Conservation (phyloP, 1,140 invertebrate species). For the Diplogasteroides magnus region DNA sequence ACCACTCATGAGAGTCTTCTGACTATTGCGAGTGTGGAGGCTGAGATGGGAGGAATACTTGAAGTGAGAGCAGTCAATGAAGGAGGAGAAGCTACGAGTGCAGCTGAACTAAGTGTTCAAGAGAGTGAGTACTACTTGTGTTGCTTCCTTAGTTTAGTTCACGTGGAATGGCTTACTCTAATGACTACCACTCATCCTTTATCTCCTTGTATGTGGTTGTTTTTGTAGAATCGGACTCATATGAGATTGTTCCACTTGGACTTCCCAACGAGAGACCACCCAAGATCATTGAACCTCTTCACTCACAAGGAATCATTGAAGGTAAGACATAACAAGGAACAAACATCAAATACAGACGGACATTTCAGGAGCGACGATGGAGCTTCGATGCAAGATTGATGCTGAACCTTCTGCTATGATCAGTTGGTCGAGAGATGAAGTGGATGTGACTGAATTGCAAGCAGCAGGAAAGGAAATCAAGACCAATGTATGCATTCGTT, state of each 20-base stretch:
- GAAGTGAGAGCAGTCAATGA: slow-evolving; percentile 19
- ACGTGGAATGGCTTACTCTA: not conserved
- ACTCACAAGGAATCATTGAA: slow-evolving; percentile 19
- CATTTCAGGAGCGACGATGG: slow-evolving; percentile 19
- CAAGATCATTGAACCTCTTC: slow-evolving; percentile 28
- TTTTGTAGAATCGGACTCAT: slow-evolving; percentile 11
- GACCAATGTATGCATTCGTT: slow-evolving; percentile 16
- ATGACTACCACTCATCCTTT: too few relatives aligned
- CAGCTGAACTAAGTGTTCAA: slow-evolving; percentile 20
- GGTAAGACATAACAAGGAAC: slow-evolving; percentile 2
- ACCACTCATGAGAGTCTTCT: slow-evolving; percentile 18
- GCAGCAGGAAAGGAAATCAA: slow-evolving; percentile 25
- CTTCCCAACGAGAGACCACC: slow-evolving; percentile 27
- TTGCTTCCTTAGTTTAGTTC: not conserved
- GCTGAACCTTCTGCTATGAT: slow-evolving; percentile 23
- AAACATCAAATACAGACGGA: not conserved
- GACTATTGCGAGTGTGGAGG: slow-evolving; percentile 8
- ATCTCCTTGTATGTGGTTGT: too few relatives aligned
- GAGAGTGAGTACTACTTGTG: slow-evolving; percentile 1
- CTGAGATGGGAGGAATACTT: slow-evolving; percentile 26
- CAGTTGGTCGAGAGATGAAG: slow-evolving; percentile 27
- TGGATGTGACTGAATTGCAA: slow-evolving; percentile 19
- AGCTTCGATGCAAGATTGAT: slow-evolving; percentile 26
- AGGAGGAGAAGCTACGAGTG: slow-evolving; percentile 16
- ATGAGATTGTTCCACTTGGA: slow-evolving; percentile 21